These are phyloP conservation scores for Drosophila ustulata DNA, from an alignment of 2,888 invertebrate species.

Conservation along the genomic window DNA sequence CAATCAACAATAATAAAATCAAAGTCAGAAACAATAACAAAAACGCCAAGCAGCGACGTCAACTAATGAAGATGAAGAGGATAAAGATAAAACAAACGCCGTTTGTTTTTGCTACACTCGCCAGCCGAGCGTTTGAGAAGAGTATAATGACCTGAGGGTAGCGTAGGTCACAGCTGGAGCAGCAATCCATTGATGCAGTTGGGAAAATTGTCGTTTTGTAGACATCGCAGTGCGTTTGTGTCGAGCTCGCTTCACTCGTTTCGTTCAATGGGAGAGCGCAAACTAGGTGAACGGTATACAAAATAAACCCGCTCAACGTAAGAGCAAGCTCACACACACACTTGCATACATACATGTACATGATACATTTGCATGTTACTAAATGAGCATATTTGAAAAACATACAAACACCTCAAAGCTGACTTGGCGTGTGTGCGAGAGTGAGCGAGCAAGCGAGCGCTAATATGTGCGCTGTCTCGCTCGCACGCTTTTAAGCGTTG, in stretches of 20 bases:
- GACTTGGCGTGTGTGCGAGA: conserved; percentile 13
- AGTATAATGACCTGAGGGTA: neutral
- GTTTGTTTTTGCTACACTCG: conserved; percentile 30
- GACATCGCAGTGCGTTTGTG: neutral
- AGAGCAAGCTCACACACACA: conserved; percentile 34
- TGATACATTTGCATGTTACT: neutral
- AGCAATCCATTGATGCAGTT: neutral
- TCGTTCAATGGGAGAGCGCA: conserved; percentile 38
- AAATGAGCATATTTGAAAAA: conserved; percentile 50
- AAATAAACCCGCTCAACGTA: conserved; percentile 48
- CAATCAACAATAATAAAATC: conserved; percentile 26
- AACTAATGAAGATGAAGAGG: conserved; percentile 37
- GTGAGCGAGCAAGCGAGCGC: neutral
- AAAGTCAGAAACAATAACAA: conserved; percentile 19
- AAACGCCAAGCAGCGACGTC: conserved; percentile 15
- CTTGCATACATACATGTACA: neutral
- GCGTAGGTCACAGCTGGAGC: neutral
- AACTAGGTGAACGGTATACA: conserved; percentile 71
- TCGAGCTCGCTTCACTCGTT: conserved; percentile 2
- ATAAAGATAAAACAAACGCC: conserved; percentile 26
- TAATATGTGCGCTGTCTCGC: neutral
- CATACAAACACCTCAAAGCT: conserved; percentile 52
- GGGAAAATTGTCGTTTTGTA: neutral
- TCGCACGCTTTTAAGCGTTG: conserved; percentile 1
- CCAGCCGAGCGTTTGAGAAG: neutral